These are phyloP conservation scores for Coremacera marginata DNA, from an alignment of 2,888 invertebrate genomes.

Conservation along the genomic window DNA sequence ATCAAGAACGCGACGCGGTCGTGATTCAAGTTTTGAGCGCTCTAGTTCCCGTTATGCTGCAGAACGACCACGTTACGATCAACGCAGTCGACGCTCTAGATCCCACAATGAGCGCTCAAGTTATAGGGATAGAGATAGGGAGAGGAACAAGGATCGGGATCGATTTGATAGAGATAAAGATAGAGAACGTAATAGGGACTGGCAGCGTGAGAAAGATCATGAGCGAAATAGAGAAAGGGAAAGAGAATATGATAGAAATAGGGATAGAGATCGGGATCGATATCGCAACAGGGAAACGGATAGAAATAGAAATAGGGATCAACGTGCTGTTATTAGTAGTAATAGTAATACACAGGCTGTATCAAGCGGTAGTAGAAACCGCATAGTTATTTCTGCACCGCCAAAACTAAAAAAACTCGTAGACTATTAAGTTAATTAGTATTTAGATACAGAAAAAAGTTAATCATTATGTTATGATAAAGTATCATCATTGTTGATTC, in stretches of 20 bases:
- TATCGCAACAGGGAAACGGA: conserved; percentile 45
- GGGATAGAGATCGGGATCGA: conserved; percentile 45
- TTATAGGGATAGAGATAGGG: conserved; percentile 38
- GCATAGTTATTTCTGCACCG: conserved; percentile 65
- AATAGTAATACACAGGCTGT: conserved; percentile 34
- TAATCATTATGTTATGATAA: no score
- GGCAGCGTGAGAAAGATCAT: conserved; percentile 39
- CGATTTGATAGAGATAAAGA: conserved; percentile 48
- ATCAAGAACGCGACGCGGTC: conserved; percentile 50
- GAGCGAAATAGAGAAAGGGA: conserved; percentile 48
- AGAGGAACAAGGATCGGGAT: conserved; percentile 45
- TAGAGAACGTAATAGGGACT: conserved; percentile 43
- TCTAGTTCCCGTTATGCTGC: conserved; percentile 46
- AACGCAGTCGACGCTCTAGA: conserved; percentile 50
- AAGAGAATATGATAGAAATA: conserved; percentile 42
- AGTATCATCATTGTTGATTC: no score
- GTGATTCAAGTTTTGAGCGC: conserved; percentile 52
- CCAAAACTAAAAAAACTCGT: conserved; percentile 66
- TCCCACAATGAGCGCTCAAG: conserved; percentile 43
- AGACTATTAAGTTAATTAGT: conserved; percentile 56
- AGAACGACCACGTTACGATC: conserved; percentile 55
- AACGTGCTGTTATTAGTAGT: conserved; percentile 25
- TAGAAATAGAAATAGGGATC: conserved; percentile 46
- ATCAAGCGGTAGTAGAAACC: conserved; percentile 52
- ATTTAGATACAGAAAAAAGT: background rate